Base-by-base conservation (phyloP, 2,888 invertebrate genomes). In the Glaucopsyche alexis region DNA sequence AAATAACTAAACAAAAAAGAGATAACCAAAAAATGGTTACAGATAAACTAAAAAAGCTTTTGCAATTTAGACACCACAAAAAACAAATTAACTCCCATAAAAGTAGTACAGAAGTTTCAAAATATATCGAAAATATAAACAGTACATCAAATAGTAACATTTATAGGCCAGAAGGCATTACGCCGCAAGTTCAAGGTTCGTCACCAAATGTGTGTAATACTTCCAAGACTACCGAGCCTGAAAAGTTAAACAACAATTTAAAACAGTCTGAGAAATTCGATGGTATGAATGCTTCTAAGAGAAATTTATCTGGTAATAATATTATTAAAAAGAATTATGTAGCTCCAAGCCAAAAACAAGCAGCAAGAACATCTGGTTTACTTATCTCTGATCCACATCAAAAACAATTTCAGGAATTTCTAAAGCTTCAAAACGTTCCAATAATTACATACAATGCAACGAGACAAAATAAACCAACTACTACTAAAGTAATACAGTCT, bases 11-110 rank as follows among this genome's bases (percentile, higher is more conserved):
- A 45, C n/a, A 42, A 67, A 45, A 19, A 45, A 45, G 16, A 19
- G 49, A 69, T 14, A 47, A 11, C 13, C 19, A 77, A 14, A 83
- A 85, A 38, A 81, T 84, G 3, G 84, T 88, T 0, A 90, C 86
- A 74, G 80, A 81, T 19, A 85, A 83, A 77, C 82, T 92, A 70
- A 77, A 82, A 6, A 86, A 83, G 76, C 80, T 92, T 4, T 77
- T 92, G 55, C 84, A 88, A 55, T 87, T 83, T 75, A 82, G 90
- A 71, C 82, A 83, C 42, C 80, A 84, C 64, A 85, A 82, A 76
- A 74, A 80, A 9, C 40, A 77, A 16, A 77, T 55, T 77, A 75
- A 72, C 73, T 74, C 71, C 75, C 76, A 4, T 16, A 55, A 19
- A 5, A 55, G 4, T 7, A n/a, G 7, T n/a, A 7, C 7, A 55